These are phyloP conservation scores for Nipponacmea schrenckii DNA, from an alignment of 2,888 invertebrate genomes.

Conservation along the genomic window DNA sequence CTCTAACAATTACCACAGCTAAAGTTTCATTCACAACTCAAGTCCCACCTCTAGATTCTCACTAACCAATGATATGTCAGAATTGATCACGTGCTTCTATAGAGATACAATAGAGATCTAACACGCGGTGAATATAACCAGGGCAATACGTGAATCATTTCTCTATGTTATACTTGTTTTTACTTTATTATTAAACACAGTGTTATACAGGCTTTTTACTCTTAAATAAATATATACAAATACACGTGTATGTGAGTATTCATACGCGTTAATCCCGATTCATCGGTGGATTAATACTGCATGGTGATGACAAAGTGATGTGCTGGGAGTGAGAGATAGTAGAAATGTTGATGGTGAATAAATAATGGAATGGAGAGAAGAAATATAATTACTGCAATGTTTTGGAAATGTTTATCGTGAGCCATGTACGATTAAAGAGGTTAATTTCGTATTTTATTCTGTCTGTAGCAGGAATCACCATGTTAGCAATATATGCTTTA, in stretches of 20 bases:
- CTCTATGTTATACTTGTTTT: no score
- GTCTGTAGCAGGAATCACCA: background rate
- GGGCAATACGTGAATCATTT: no score
- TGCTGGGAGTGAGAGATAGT: background rate
- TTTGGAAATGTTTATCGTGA: background rate
- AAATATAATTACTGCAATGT: background rate
- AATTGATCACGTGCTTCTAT: background rate
- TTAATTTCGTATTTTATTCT: background rate
- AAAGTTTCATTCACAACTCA: background rate
- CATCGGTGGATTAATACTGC: background rate
- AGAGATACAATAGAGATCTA: background rate
- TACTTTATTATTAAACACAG: no score
- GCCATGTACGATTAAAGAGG: background rate
- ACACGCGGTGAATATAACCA: background rate
- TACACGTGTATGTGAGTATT: no score
- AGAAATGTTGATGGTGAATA: background rate
- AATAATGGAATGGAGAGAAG: background rate
- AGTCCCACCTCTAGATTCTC: background rate
- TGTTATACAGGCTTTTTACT: no score
- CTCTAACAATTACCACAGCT: background rate
- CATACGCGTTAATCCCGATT: background rate
- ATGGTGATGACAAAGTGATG: background rate
- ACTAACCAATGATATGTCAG: background rate
- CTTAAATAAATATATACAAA: no score
- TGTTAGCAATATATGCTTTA: background rate